Conservation (phyloP, 2,797 vertebrate genomes). For the Sebastes variabilis region DNA sequence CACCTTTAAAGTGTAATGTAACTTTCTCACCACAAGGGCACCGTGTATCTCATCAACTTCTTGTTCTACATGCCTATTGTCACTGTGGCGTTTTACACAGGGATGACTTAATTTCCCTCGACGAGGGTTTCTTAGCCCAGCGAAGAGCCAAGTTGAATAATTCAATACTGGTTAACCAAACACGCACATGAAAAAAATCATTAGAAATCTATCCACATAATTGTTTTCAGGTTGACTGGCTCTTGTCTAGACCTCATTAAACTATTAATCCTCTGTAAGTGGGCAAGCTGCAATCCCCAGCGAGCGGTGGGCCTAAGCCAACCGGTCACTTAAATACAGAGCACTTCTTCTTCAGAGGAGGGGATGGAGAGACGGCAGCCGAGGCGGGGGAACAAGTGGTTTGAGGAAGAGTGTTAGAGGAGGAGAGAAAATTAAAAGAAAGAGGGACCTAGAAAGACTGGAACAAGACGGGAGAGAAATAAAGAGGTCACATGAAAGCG, state of each 20-base stretch:
- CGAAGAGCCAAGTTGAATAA: slow-evolving; percentile 67
- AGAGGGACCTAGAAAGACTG: slow-evolving; percentile 1
- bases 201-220: slow-evolving; percentile 77
- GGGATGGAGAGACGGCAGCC: slow-evolving; percentile 20
- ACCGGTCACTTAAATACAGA: slow-evolving; percentile 68
- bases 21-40: slow-evolving; percentile 30
- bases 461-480: slow-evolving; percentile 13
- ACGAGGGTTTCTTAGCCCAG: slow-evolving; percentile 39
- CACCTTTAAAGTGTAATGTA: slow-evolving; percentile 20
- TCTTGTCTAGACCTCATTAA: slow-evolving; percentile 80
- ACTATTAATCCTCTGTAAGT: slow-evolving; percentile 78
- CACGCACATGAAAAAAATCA: slow-evolving; percentile 61
- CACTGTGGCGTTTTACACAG: slow-evolving; percentile 50
- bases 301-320: slow-evolving; percentile 54
- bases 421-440: slow-evolving; percentile 31
- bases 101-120: slow-evolving; percentile 65
- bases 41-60: slow-evolving; percentile 23
- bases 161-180: slow-evolving; percentile 77
- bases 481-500: slow-evolving; percentile 34
- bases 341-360: slow-evolving; percentile 45
- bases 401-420: slow-evolving; percentile 1
- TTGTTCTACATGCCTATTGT: slow-evolving; percentile 41
- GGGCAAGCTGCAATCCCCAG: slow-evolving; percentile 63
- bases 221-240: slow-evolving; percentile 78
- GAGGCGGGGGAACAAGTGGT: slow-evolving; percentile 14